Evolutionary conservation across 2,113 vertebrate genomes (phyloP), one percentile per base, ranked within the genome.

Genomic region (Megaceryle maxima): DNA sequence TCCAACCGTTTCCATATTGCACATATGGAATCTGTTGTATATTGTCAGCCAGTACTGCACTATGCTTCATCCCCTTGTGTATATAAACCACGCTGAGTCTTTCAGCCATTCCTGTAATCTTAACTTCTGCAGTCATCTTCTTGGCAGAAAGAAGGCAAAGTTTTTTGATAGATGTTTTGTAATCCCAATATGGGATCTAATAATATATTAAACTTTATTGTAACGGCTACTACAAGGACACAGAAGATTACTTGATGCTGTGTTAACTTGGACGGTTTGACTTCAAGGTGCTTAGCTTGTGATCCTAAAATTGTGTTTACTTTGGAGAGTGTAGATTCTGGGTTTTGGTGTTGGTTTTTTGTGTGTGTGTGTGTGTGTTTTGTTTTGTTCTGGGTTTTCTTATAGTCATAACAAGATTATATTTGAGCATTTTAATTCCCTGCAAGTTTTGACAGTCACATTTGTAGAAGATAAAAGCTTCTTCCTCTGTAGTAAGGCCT

Each of bases 21-120:
- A 93, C 80, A 75, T 90, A 92, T 76, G 92, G 92, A 75, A 92
- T 90, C 76, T 88, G 67, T 94, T 95, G 56, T 90, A 60, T 56
- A 64, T 18, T 78, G 90, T 88, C 73, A 78, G 83, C 73, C 48
- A 86, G 60, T 3, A 29, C 85, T 90, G 85, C 39, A 56, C 35
- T 86, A 0, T 83, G 76, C 83, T 87, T 94, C 89, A 84, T 56
- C 24, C 56, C 39, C 31, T 64, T 93, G 79, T 88, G 48, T 88
- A 88, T 70, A 72, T 50, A 93, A 96, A 77, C 83, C 46, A 29
- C 8, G 55, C 26, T 63, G 63, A 90, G 80, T 33, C 37, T 72
- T 69, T 70, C 55, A 93, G 3, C 46, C 31, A 5, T 80, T 88
- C 41, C 66, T 79, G 16, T 29, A 87, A 51, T 28, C 62, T 79